phyloP scores from a whole-genome alignment of 2,113 vertebrate species.

The Pollachius pollachius region DNA sequence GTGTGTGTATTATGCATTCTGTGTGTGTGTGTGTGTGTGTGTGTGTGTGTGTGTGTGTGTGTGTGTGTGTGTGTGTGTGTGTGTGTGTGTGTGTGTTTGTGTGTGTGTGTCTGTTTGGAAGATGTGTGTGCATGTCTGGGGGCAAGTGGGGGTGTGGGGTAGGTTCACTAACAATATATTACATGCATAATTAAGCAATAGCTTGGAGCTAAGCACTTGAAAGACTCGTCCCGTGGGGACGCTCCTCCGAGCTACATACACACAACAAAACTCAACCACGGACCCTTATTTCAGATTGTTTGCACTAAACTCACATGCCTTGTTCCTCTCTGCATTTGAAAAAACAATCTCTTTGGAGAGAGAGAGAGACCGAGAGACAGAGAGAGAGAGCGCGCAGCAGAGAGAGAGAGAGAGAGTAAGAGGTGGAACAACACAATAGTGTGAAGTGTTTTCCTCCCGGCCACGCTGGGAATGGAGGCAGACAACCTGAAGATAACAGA shows the following conservation, averaged over 20 bases:
- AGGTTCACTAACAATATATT: slow-evolving; percentile 48
- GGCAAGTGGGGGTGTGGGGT: no score
- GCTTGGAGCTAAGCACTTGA: slow-evolving; percentile 28
- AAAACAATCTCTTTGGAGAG: not conserved
- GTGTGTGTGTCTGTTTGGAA: no score
- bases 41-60: no score
- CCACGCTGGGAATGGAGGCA: no score
- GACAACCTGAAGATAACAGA: no score
- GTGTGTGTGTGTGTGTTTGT: no score
- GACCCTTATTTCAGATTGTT: slow-evolving; percentile 33
- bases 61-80: no score
- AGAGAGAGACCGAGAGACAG: not conserved
- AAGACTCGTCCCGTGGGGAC: slow-evolving; percentile 36
- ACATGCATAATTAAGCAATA: slow-evolving; percentile 59
- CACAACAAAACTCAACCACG: not conserved
- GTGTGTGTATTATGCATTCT: slow-evolving; percentile 14
- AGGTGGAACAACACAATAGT: not conserved
- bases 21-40: no score
- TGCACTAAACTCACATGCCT: not conserved
- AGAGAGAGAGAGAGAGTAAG: not conserved
- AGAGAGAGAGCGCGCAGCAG: no score
- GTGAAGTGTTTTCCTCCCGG: slow-evolving; percentile 21
- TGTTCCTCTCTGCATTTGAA: not conserved
- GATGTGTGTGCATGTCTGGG: no score
- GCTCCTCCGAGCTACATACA: slow-evolving; percentile 9